Evolutionary conservation across 2,113 vertebrate species (phyloP).

Genomic region (Phyllopteryx taeniolatus): DNA sequence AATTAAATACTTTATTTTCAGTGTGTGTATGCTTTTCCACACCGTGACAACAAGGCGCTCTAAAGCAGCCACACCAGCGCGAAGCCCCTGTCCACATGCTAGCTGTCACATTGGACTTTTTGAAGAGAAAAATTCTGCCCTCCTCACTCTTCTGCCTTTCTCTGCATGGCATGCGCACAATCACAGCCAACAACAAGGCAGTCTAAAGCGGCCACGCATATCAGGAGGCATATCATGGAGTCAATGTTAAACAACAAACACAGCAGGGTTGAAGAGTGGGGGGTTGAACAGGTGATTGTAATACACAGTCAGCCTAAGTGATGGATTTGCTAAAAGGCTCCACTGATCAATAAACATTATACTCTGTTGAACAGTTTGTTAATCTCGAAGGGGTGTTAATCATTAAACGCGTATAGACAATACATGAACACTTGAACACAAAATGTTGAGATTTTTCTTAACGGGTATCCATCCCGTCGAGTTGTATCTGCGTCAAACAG

Average conservation of each 20-base stretch:
- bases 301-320: slow-evolving; percentile 20
- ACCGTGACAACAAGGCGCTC: too few species aligned
- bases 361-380: slow-evolving; percentile 23
- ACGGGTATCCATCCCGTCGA: neutral
- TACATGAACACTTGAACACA: neutral
- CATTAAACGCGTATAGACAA: neutral
- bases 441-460: neutral
- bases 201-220: too few species aligned
- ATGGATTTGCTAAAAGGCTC: slow-evolving; percentile 36
- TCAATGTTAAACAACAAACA: slow-evolving; percentile 35
- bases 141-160: too few species aligned
- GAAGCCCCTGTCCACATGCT: too few species aligned
- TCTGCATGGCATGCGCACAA: too few species aligned
- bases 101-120: too few species aligned
- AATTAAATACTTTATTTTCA: too few species aligned
- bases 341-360: slow-evolving; percentile 50
- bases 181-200: too few species aligned
- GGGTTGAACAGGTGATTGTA: slow-evolving; percentile 33
- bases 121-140: too few species aligned
- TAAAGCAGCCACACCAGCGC: too few species aligned
- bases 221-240: slow-evolving; percentile 33
- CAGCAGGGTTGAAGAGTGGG: slow-evolving; percentile 15
- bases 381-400: slow-evolving; percentile 16
- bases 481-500: too few species aligned
- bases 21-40: too few species aligned